phyloP scores from a whole-genome alignment of 2,888 invertebrate genomes.

The Halictus quadricinctus region DNA sequence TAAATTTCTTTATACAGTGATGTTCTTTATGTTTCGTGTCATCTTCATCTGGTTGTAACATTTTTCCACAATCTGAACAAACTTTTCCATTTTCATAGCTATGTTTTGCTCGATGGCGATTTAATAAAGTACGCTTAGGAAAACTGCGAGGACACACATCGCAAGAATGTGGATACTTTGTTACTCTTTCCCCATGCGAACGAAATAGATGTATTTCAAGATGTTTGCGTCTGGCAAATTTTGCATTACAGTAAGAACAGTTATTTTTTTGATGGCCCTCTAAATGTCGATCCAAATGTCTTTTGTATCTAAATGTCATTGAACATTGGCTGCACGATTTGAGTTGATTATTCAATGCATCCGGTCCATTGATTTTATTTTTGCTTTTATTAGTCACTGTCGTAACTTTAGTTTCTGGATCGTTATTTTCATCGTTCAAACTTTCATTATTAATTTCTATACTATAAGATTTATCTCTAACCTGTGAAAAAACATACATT shows the following conservation, averaged over 20 bases:
- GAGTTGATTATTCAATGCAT: conserved; percentile 45
- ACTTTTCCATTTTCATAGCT: conserved; percentile 75
- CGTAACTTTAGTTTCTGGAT: conserved; percentile 24
- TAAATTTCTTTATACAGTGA: conserved; percentile 75
- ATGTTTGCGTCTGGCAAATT: conserved; percentile 77
- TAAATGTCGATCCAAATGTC: conserved; percentile 77
- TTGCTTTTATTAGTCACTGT: conserved; percentile 1
- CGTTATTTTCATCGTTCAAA: conserved; percentile 32
- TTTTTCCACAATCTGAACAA: conserved; percentile 77
- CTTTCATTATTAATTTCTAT: conserved; percentile 8
- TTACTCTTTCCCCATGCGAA: conserved; percentile 73
- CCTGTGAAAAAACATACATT: conserved; percentile 8
- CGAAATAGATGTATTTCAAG: conserved; percentile 77
- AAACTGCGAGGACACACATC: conserved; percentile 71
- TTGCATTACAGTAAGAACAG: conserved; percentile 77
- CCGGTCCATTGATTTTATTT: conserved; percentile 21
- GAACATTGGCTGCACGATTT: conserved; percentile 72
- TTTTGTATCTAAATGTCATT: conserved; percentile 77
- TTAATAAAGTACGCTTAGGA: conserved; percentile 71
- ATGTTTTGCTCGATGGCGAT: conserved; percentile 76
- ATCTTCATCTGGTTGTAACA: conserved; percentile 71
- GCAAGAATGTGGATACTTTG: conserved; percentile 69
- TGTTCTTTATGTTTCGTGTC: conserved; percentile 73
- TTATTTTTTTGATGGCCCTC: conserved; percentile 80
- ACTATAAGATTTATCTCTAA: conserved; percentile 27